A percentile compares a stretch with the other conserved stretches of the same genome.
Evolutionary conservation across 2,888 invertebrate species (phyloP).

Genomic region (Antheraea yamamai): DNA sequence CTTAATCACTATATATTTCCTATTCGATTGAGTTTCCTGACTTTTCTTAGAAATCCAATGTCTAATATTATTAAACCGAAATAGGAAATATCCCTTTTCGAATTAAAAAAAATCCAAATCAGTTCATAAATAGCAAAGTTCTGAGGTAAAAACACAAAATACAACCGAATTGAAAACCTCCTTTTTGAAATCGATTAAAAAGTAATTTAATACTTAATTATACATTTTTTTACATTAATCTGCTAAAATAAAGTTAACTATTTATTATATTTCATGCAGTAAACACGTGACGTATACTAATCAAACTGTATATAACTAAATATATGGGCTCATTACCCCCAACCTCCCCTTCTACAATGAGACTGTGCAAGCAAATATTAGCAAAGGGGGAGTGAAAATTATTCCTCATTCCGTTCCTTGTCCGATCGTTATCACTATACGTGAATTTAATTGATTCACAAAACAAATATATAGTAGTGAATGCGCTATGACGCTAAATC

Average conservation of each 20-base stretch:
- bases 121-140: no score
- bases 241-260: neutral
- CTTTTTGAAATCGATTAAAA: neutral
- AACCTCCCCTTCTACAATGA: constrained; percentile 24
- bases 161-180: neutral
- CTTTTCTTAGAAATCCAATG: no score
- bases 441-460: constrained; percentile 47
- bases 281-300: neutral
- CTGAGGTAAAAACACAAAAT: neutral
- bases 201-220: neutral
- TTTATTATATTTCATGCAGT: neutral
- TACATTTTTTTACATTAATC: neutral
- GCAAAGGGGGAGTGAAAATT: constrained; percentile 47
- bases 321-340: constrained; percentile 19
- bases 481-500: neutral
- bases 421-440: constrained; percentile 30
- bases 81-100: no score
- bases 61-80: no score
- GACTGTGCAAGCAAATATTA: constrained; percentile 36
- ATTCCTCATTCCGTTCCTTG: constrained; percentile 37
- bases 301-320: neutral
- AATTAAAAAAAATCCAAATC: no score
- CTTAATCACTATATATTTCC: no score
- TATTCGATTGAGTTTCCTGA: no score
- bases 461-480: constrained; percentile 27